Evolutionary conservation across 1,140 invertebrate genomes (phyloP).

Genomic region (Holcopasites calliopsidis): DNA sequence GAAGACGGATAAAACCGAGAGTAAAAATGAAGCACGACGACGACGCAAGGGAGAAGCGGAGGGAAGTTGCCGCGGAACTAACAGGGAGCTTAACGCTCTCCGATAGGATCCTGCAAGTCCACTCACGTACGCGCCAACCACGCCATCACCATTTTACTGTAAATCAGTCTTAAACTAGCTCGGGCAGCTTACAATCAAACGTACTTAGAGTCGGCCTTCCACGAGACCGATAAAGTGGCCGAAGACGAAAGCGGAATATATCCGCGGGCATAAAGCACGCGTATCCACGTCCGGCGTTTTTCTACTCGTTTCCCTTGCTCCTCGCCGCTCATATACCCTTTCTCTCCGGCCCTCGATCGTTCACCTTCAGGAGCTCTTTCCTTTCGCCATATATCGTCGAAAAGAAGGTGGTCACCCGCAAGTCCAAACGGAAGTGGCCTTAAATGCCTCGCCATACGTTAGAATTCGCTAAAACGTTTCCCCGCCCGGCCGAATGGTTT

Average conservation of each 20-base stretch:
- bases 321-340: not conserved
- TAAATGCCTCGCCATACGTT: conserved; percentile 43
- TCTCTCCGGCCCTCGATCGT: not conserved
- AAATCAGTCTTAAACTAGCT: conserved; percentile 77
- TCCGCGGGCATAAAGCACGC: conserved; percentile 56
- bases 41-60: not conserved
- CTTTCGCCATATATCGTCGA: conserved; percentile 31
- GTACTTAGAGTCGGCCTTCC: conserved; percentile 72
- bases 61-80: conserved; percentile 53
- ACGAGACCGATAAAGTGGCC: conserved; percentile 64
- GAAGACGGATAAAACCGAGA: conserved; percentile 8
- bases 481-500: not conserved
- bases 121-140: conserved; percentile 70
- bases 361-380: conserved; percentile 15
- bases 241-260: conserved; percentile 74
- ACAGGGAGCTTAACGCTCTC: conserved; percentile 65
- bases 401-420: conserved; percentile 7
- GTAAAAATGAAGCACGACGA: not conserved
- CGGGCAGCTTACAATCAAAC: conserved; percentile 78
- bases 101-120: conserved; percentile 62
- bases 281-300: not conserved
- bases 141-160: conserved; percentile 67
- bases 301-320: not conserved
- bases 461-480: not conserved
- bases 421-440: conserved; percentile 16